A percentile compares a stretch with the other conserved stretches of the same genome.
Evolutionary conservation across 2,797 vertebrate species (phyloP).

Genomic region (Eupleurogrammus muticus): DNA sequence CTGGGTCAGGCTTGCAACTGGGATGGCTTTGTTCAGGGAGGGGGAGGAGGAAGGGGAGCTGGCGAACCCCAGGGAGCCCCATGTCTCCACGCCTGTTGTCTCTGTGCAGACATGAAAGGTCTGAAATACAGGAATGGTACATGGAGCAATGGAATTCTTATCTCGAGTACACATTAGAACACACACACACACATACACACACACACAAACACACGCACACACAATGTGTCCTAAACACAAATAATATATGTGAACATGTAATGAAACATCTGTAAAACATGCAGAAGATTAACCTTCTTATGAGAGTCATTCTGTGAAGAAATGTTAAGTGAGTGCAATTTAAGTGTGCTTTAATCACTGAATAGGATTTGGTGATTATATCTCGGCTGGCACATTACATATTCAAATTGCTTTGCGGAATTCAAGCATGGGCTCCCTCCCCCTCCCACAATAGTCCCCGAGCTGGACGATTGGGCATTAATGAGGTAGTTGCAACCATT

Average conservation of each 20-base stretch:
- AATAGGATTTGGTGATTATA: slow-evolving; percentile 82
- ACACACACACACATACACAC: background rate
- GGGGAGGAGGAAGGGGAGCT: slow-evolving; percentile 67
- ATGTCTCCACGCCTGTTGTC: slow-evolving; percentile 77
- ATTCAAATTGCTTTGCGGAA: slow-evolving; percentile 85
- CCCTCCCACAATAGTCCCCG: slow-evolving; percentile 74
- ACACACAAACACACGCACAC: background rate
- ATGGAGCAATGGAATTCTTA: slow-evolving; percentile 49
- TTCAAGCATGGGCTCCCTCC: slow-evolving; percentile 72
- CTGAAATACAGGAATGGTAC: slow-evolving; percentile 58
- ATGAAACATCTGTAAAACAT: slow-evolving; percentile 37
- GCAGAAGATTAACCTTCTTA: slow-evolving; percentile 53
- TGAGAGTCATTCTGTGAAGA: slow-evolving; percentile 50
- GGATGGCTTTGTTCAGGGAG: slow-evolving; percentile 80
- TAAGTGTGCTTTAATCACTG: slow-evolving; percentile 78
- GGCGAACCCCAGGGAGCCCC: slow-evolving; percentile 76
- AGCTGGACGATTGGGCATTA: slow-evolving; percentile 82
- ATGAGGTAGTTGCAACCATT: slow-evolving; percentile 81
- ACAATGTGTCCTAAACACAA: slow-evolving; percentile 30
- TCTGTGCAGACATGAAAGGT: slow-evolving; percentile 78
- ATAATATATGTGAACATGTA: slow-evolving; percentile 37
- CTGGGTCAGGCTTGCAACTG: slow-evolving; percentile 85
- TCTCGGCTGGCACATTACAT: slow-evolving; percentile 80
- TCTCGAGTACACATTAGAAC: slow-evolving; percentile 3
- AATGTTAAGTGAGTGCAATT: slow-evolving; percentile 73